Conservation (phyloP, 2,888 invertebrate genomes). For the Barypeithes pellucidus region DNA sequence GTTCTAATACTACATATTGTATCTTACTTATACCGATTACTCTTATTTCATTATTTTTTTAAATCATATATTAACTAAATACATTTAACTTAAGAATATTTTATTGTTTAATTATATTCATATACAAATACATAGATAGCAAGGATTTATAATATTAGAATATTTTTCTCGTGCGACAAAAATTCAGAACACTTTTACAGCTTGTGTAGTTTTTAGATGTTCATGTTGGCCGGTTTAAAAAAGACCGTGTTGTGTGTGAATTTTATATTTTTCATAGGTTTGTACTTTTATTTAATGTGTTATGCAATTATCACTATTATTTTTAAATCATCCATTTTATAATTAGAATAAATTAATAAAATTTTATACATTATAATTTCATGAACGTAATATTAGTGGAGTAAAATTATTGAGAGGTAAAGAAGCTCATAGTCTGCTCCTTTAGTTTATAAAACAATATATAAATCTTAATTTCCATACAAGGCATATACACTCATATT, state of each 20-base stretch:
- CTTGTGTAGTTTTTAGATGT: slow-evolving; percentile 12
- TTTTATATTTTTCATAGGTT: not conserved
- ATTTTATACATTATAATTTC: too few relatives aligned
- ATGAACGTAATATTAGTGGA: too few relatives aligned
- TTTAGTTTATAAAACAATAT: too few relatives aligned
- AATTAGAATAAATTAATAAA: too few relatives aligned
- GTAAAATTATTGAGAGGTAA: too few relatives aligned
- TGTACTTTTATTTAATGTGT: not conserved
- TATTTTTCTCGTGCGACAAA: not conserved
- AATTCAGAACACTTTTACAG: not conserved
- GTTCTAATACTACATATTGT: too few relatives aligned
- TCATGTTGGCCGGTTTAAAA: not conserved
- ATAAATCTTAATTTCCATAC: too few relatives aligned
- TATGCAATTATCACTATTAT: not conserved
- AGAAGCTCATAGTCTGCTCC: too few relatives aligned
- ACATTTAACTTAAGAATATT: slow-evolving; percentile 10
- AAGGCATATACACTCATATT: too few relatives aligned
- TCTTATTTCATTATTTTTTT: too few relatives aligned
- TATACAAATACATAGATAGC: slow-evolving; percentile 16
- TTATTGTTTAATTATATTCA: not conserved
- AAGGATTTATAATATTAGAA: slow-evolving; percentile 8
- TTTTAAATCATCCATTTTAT: not conserved
- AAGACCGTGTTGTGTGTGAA: not conserved
- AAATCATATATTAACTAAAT: too few relatives aligned
- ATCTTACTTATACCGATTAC: too few relatives aligned